A percentile compares a stretch with the other conserved stretches of the same genome.
phyloP scores from a whole-genome alignment of 1,140 invertebrate genomes.

The Glossosoma conforme region DNA sequence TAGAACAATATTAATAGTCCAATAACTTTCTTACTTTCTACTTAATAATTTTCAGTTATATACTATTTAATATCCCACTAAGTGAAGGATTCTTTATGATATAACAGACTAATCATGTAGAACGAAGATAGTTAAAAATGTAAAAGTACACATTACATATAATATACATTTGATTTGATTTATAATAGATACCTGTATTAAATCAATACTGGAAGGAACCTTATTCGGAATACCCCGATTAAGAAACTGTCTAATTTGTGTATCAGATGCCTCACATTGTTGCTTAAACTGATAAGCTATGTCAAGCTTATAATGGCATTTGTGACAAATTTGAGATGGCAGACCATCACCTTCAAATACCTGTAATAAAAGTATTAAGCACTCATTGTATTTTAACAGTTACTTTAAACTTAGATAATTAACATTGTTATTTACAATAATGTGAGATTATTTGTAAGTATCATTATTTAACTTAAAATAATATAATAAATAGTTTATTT shows the following conservation, averaged over 20 bases:
- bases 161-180: slow-evolving; percentile 1
- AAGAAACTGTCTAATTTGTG: slow-evolving; percentile 25
- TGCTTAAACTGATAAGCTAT: slow-evolving; percentile 42
- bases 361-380: slow-evolving; percentile 31
- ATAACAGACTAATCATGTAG: too few relatives aligned
- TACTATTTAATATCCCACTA: too few relatives aligned
- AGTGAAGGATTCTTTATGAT: too few relatives aligned
- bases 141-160: neutral
- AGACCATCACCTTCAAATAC: slow-evolving; percentile 40
- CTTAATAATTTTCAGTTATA: too few relatives aligned
- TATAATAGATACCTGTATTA: slow-evolving; percentile 16
- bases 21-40: neutral
- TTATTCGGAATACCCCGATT: slow-evolving; percentile 21
- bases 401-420: too few relatives aligned
- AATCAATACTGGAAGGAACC: slow-evolving; percentile 18
- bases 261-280: slow-evolving; percentile 42
- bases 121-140: too few relatives aligned
- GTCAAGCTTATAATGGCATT: slow-evolving; percentile 39
- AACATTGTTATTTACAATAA: neutral
- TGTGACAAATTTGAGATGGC: slow-evolving; percentile 37
- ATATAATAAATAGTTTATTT: too few relatives aligned
- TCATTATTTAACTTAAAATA: slow-evolving; percentile 9
- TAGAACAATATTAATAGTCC: neutral
- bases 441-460: too few relatives aligned
- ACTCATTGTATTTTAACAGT: too few relatives aligned